A percentile compares a stretch with the other conserved stretches of the same genome.
phyloP scores from a whole-genome alignment of 2,888 invertebrate species.

The Drosophila algonquin region DNA sequence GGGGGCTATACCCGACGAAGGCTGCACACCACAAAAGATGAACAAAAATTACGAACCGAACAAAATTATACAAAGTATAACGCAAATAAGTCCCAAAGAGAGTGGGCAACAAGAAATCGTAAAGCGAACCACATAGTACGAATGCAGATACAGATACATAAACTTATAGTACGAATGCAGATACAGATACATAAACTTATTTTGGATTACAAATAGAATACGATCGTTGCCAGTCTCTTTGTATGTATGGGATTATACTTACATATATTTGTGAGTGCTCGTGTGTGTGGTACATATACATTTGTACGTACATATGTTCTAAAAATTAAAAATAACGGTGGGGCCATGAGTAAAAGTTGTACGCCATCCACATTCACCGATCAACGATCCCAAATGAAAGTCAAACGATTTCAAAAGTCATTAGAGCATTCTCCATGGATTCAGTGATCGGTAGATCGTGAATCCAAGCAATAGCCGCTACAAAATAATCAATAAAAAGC shows the following conservation, averaged over 20 bases:
- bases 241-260: constrained; percentile 5
- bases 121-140: constrained; percentile 73
- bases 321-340: constrained; percentile 71
- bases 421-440: constrained; percentile 11
- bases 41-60: constrained; percentile 6
- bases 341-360: constrained; percentile 44
- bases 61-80: constrained; percentile 43
- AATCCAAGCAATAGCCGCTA: constrained; percentile 4
- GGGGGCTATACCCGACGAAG: background rate
- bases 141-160: constrained; percentile 59
- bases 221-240: constrained; percentile 69
- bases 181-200: constrained; percentile 65
- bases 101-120: constrained; percentile 60
- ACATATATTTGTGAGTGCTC: background rate
- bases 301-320: constrained; percentile 40
- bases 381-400: constrained; percentile 11
- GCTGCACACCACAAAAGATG: background rate
- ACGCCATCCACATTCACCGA: constrained; percentile 21
- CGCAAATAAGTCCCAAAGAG: constrained; percentile 48
- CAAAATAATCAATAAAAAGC: constrained; percentile 37
- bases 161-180: constrained; percentile 63
- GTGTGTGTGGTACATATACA: constrained; percentile 12
- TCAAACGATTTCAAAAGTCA: constrained; percentile 12
- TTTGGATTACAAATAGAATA: constrained; percentile 79
- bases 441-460: constrained; percentile 9